Percentiles rank a stretch among this genome's conserved stretches.
Conservation (phyloP, 2,888 invertebrate species). For the Ectemnius continuus region DNA sequence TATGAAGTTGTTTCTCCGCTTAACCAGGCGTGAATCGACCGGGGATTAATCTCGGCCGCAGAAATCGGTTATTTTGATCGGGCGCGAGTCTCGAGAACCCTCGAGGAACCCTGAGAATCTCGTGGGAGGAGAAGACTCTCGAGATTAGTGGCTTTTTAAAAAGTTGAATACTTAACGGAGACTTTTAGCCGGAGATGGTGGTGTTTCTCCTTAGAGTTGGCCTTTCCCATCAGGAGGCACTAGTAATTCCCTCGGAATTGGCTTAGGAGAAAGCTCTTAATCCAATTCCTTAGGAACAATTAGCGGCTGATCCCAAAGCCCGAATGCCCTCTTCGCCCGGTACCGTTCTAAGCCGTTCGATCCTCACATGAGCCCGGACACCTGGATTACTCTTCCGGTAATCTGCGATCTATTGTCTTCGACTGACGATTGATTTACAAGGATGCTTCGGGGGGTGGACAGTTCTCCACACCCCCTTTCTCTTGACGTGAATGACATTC, state of each 20-base stretch:
- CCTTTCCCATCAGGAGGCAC: background rate
- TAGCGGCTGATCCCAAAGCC: conserved; percentile 54
- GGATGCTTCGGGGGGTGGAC: conserved; percentile 42
- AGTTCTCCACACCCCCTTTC: conserved; percentile 33
- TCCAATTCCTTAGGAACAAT: conserved; percentile 69
- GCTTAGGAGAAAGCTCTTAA: conserved; percentile 60
- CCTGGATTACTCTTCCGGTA: conserved; percentile 51
- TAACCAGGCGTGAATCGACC: conserved; percentile 3
- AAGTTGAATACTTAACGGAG: background rate
- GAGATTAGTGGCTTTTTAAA: background rate
- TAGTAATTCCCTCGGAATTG: conserved; percentile 53
- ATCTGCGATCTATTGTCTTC: conserved; percentile 63
- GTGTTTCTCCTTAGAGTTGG: background rate
- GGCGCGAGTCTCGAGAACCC: background rate
- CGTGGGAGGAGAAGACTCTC: background rate
- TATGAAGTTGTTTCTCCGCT: background rate
- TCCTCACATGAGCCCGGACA: conserved; percentile 28
- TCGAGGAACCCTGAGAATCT: background rate
- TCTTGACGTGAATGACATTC: conserved; percentile 55
- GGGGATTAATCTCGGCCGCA: background rate
- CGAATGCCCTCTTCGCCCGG: conserved; percentile 16
- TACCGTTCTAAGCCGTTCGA: conserved; percentile 41
- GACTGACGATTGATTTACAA: conserved; percentile 63
- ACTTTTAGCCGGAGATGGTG: background rate
- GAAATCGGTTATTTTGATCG: conserved; percentile 4